Conservation (phyloP, 2,888 invertebrate genomes). For the Mesorhabditis spiculigera region DNA sequence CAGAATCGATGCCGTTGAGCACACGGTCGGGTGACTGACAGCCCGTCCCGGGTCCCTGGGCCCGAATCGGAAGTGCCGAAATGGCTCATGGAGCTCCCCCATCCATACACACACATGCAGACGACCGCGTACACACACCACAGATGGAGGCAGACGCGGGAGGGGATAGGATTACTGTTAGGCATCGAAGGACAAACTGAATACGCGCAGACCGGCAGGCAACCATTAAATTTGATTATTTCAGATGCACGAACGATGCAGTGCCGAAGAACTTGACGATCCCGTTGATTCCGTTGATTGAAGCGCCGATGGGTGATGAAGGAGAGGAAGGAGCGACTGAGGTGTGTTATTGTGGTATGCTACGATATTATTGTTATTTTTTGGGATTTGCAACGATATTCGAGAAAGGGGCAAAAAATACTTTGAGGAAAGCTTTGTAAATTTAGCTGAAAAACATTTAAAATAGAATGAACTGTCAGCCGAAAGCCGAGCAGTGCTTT, state of each 20-base stretch:
- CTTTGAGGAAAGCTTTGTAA: no score
- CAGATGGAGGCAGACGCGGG: no score
- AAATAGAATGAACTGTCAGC: no score
- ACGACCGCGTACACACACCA: no score
- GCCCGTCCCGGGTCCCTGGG: not conserved
- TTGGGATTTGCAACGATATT: no score
- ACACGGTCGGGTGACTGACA: not conserved
- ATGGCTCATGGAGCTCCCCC: not conserved
- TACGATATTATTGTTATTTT: no score
- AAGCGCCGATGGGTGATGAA: constrained; percentile 28
- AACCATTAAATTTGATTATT: not conserved
- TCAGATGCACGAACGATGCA: constrained; percentile 50
- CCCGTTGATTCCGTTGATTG: constrained; percentile 52
- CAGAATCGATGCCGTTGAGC: not conserved
- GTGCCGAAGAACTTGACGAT: constrained; percentile 53
- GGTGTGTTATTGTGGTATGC: not conserved
- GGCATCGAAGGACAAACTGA: no score
- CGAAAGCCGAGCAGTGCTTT: no score
- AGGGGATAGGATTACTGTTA: no score
- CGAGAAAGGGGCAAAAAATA: no score
- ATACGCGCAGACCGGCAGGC: no score
- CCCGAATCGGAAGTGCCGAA: constrained; percentile 5
- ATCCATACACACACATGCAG: not conserved
- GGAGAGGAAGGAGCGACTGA: not conserved
- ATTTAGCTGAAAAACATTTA: no score